phyloP scores from a whole-genome alignment of 2,113 vertebrate species.

The Corydoras maculifer region DNA sequence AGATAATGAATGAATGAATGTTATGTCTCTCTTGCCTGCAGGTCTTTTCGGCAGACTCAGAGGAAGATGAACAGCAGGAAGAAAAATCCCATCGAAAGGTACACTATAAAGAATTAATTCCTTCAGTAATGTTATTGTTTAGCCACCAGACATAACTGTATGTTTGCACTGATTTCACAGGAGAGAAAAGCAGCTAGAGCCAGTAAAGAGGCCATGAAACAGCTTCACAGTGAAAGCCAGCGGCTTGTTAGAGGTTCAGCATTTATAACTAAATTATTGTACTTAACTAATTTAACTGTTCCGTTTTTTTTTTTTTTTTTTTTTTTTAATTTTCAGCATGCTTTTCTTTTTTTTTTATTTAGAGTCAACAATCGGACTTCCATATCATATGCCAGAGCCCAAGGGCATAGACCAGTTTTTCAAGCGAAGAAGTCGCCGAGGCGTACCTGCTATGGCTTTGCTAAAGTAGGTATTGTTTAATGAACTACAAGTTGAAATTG shows the following conservation, averaged over 20 bases:
- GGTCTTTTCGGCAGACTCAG: slow-evolving; percentile 41
- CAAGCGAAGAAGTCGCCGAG: slow-evolving; percentile 71
- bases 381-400: slow-evolving; percentile 86
- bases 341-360: neutral
- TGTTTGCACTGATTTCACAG: slow-evolving; percentile 52
- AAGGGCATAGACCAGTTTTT: slow-evolving; percentile 88
- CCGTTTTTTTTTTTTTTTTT: neutral
- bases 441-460: slow-evolving; percentile 77
- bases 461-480: slow-evolving; percentile 74
- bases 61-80: slow-evolving; percentile 42
- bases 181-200: slow-evolving; percentile 86
- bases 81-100: slow-evolving; percentile 58
- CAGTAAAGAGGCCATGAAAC: slow-evolving; percentile 88
- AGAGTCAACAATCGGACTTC: slow-evolving; percentile 84
- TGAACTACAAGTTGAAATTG: too few species aligned
- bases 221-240: slow-evolving; percentile 90
- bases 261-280: too few species aligned
- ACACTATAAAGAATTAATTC: slow-evolving; percentile 1
- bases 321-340: neutral
- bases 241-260: slow-evolving; percentile 84
- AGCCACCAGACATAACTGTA: neutral
- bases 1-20: too few species aligned
- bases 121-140: neutral
- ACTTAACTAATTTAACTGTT: neutral
- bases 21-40: slow-evolving; percentile 36